These are phyloP conservation scores for Laspeyria flexula DNA, from an alignment of 2,888 invertebrate species.

Conservation along the genomic window DNA sequence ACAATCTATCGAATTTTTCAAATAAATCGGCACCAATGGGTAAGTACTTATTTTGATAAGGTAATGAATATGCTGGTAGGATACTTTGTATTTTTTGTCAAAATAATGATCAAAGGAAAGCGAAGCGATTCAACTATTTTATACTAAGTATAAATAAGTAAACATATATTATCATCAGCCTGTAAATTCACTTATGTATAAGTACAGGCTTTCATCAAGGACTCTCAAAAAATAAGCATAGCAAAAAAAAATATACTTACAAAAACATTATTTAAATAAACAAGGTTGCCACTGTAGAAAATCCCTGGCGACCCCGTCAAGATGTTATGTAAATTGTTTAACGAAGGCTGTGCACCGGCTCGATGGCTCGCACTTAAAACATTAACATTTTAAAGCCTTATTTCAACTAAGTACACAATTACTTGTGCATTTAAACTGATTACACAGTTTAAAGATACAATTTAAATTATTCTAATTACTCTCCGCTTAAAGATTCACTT, in stretches of 20 bases:
- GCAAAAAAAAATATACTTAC: not conserved
- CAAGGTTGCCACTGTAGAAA: not conserved
- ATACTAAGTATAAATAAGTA: too few species aligned
- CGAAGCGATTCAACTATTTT: too few species aligned
- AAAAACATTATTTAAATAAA: not conserved
- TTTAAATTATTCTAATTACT: constrained; percentile 69
- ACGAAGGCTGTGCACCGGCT: constrained; percentile 63
- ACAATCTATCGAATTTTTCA: too few species aligned
- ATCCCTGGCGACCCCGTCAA: constrained; percentile 1
- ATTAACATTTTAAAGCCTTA: constrained; percentile 79
- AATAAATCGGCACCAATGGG: too few species aligned
- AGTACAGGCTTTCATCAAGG: too few species aligned
- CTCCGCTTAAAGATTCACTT: constrained; percentile 47
- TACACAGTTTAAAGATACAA: constrained; percentile 52
- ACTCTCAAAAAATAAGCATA: too few species aligned
- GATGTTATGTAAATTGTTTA: constrained; percentile 77
- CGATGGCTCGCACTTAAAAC: constrained; percentile 69
- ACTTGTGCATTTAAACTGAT: constrained; percentile 76
- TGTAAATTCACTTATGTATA: too few species aligned
- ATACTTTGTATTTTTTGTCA: too few species aligned
- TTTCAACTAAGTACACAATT: constrained; percentile 79
- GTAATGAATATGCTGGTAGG: too few species aligned
- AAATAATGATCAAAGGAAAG: too few species aligned
- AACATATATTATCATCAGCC: too few species aligned
- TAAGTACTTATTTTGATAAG: too few species aligned